phyloP scores from a whole-genome alignment of 2,888 invertebrate species.

The Odontomyia ornata region DNA sequence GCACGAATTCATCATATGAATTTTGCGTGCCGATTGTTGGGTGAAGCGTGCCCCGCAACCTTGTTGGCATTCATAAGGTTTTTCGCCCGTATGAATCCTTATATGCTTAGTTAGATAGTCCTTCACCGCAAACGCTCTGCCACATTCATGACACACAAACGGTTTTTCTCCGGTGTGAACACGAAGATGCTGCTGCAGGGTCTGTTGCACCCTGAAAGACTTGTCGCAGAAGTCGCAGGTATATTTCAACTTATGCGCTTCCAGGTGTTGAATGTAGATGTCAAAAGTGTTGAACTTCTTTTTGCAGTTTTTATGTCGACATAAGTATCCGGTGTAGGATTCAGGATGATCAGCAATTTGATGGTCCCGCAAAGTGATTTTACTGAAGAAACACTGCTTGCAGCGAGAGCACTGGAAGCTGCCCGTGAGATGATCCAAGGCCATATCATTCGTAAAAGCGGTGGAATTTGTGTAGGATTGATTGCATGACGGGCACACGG shows the following conservation, averaged over 20 bases:
- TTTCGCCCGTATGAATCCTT: slow-evolving; percentile 61
- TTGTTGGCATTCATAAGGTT: slow-evolving; percentile 64
- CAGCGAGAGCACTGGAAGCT: neutral
- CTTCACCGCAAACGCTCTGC: slow-evolving; percentile 64
- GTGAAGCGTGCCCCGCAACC: slow-evolving; percentile 59
- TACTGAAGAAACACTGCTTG: neutral
- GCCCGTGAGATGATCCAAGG: neutral
- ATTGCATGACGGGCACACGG: neutral
- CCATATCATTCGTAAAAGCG: neutral
- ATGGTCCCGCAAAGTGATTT: slow-evolving; percentile 20
- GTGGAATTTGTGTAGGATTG: too few species aligned
- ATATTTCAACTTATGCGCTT: slow-evolving; percentile 8
- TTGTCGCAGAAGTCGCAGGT: slow-evolving; percentile 36
- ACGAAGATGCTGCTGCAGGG: slow-evolving; percentile 43
- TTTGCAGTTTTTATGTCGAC: slow-evolving; percentile 18
- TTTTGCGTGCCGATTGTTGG: slow-evolving; percentile 9
- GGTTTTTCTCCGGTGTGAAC: slow-evolving; percentile 62
- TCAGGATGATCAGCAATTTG: slow-evolving; percentile 23
- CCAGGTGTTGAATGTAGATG: slow-evolving; percentile 11
- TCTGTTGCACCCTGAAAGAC: neutral
- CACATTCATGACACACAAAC: slow-evolving; percentile 63
- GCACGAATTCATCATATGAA: slow-evolving; percentile 27
- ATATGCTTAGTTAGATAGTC: slow-evolving; percentile 64
- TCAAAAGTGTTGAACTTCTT: slow-evolving; percentile 2
- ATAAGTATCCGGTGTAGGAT: slow-evolving; percentile 7